These are phyloP conservation scores for Spatulosminthurus flaviceps DNA, from an alignment of 2,888 invertebrate species.

Conservation along the genomic window DNA sequence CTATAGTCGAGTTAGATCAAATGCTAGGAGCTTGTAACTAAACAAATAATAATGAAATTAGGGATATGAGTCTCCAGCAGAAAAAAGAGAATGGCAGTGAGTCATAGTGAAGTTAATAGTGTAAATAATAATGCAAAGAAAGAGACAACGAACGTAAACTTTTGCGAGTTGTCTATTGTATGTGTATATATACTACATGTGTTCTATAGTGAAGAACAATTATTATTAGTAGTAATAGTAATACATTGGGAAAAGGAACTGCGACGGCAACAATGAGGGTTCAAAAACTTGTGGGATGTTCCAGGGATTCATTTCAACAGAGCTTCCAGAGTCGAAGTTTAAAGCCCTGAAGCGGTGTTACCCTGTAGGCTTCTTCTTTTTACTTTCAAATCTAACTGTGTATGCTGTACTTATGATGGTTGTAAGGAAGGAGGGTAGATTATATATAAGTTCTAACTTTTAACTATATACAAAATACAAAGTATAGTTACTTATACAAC, in stretches of 20 bases:
- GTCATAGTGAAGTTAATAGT: background rate
- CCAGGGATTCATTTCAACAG: constrained; percentile 35
- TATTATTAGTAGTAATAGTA: background rate
- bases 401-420: background rate
- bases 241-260: background rate
- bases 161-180: too few relatives aligned
- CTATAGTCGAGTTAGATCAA: background rate
- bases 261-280: background rate
- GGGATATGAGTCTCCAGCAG: background rate
- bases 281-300: constrained; percentile 22
- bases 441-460: background rate
- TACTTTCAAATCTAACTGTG: background rate
- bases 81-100: background rate
- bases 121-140: background rate
- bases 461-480: too few relatives aligned
- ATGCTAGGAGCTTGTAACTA: background rate
- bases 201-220: background rate
- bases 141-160: too few relatives aligned
- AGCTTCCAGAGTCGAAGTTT: constrained; percentile 19
- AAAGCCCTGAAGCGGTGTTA: constrained; percentile 4
- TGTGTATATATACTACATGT: too few relatives aligned
- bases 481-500: too few relatives aligned
- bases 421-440: too few relatives aligned
- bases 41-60: background rate
- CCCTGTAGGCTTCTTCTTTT: constrained; percentile 31